These are phyloP conservation scores for Thumatha senex DNA, from an alignment of 2,888 invertebrate genomes.

Conservation along the genomic window DNA sequence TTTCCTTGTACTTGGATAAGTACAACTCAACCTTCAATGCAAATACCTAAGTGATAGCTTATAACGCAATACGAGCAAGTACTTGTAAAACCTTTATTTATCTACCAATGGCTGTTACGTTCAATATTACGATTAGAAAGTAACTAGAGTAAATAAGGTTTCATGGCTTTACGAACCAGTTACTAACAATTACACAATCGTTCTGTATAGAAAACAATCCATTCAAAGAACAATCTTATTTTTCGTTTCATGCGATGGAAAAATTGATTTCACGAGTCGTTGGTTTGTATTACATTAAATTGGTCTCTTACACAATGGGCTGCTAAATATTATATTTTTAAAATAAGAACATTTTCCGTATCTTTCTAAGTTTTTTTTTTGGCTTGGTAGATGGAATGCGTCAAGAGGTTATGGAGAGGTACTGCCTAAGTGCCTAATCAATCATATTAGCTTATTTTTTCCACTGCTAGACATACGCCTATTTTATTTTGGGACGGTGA, in stretches of 20 bases:
- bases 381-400: too few relatives aligned
- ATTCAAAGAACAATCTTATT: slow-evolving; percentile 22
- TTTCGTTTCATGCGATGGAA: slow-evolving; percentile 20
- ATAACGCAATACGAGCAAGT: not conserved
- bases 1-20: too few relatives aligned
- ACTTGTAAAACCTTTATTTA: slow-evolving; percentile 7
- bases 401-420: too few relatives aligned
- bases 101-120: slow-evolving; percentile 24
- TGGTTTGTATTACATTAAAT: not conserved
- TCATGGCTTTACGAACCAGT: slow-evolving; percentile 42
- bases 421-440: too few relatives aligned
- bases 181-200: slow-evolving; percentile 41
- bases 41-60: not conserved
- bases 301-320: too few relatives aligned
- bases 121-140: slow-evolving; percentile 56
- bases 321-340: too few relatives aligned
- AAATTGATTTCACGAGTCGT: slow-evolving; percentile 20
- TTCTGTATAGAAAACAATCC: slow-evolving; percentile 17
- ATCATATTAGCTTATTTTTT: too few relatives aligned
- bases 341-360: too few relatives aligned
- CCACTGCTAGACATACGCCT: too few relatives aligned
- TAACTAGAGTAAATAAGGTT: slow-evolving; percentile 48
- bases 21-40: not conserved
- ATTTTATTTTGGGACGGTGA: too few relatives aligned
- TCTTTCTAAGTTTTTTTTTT: too few relatives aligned